Conservation (phyloP, 2,888 invertebrate genomes). For the Tetrapedia diversipes region DNA sequence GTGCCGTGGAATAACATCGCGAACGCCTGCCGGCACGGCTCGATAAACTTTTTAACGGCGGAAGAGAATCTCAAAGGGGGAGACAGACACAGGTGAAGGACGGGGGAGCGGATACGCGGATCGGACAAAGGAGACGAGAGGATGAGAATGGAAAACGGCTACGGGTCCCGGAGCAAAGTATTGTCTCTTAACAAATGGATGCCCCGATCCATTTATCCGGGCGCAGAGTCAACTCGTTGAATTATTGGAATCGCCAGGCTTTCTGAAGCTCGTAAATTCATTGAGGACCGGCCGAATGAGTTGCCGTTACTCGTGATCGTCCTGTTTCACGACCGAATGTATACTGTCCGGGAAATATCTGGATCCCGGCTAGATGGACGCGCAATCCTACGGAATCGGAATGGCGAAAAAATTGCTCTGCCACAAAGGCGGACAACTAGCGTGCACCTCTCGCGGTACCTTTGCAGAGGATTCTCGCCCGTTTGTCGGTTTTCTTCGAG, state of each 20-base stretch:
- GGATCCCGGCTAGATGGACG: not conserved
- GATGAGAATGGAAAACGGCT: not conserved
- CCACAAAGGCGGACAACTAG: not conserved
- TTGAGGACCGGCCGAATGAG: constrained; percentile 19
- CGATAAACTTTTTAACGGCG: constrained; percentile 13
- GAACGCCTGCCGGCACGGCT: not conserved
- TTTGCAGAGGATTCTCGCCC: too few species aligned
- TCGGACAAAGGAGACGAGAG: not conserved
- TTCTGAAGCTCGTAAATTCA: constrained; percentile 29
- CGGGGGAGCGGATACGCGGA: not conserved
- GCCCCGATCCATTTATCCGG: constrained; percentile 16
- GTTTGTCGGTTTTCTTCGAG: too few species aligned
- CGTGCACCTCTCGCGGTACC: too few species aligned
- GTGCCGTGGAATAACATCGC: not conserved
- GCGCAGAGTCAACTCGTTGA: not conserved
- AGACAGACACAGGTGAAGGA: not conserved
- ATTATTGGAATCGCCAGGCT: constrained; percentile 9
- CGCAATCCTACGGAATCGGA: not conserved
- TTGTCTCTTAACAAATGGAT: constrained; percentile 25
- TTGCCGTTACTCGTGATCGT: constrained; percentile 10
- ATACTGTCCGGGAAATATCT: constrained; percentile 10
- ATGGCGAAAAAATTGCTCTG: constrained; percentile 4
- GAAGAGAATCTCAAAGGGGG: not conserved
- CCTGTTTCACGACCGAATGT: not conserved
- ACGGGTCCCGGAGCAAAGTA: not conserved